phyloP scores from a whole-genome alignment of 2,113 vertebrate genomes.

The Rhynchomys soricoides region DNA sequence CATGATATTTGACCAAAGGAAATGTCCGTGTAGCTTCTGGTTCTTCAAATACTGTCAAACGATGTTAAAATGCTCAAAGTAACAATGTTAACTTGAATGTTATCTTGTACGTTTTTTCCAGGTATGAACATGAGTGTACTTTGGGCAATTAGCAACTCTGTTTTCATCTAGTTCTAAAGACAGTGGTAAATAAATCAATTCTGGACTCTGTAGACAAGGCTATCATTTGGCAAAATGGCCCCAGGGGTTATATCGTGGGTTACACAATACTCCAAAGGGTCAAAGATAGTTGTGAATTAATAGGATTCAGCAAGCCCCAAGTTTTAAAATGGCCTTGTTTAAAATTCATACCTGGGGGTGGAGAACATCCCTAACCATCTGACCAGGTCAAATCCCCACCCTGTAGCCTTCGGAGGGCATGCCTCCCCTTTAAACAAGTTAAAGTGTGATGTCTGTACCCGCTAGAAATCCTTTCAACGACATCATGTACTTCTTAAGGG shows the following conservation, averaged over 20 bases:
- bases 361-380: not conserved
- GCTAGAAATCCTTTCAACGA: not conserved
- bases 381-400: not conserved
- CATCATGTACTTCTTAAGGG: not conserved
- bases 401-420: not conserved
- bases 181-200: slow-evolving; percentile 77
- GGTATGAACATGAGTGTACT: slow-evolving; percentile 22
- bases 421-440: not conserved
- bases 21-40: not conserved
- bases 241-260: slow-evolving; percentile 44
- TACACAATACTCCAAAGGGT: slow-evolving; percentile 74
- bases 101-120: slow-evolving; percentile 15
- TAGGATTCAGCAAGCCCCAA: not conserved
- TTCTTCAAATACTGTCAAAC: slow-evolving; percentile 19
- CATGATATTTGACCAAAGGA: not conserved
- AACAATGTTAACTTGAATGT: not conserved
- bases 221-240: slow-evolving; percentile 70
- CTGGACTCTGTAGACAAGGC: slow-evolving; percentile 69
- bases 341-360: not conserved
- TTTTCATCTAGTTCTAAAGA: slow-evolving; percentile 61
- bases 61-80: slow-evolving; percentile 22
- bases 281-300: slow-evolving; percentile 55
- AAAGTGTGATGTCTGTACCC: not conserved
- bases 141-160: slow-evolving; percentile 61
- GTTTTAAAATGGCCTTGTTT: not conserved